Evolutionary conservation across 2,888 invertebrate genomes (phyloP).

Genomic region (Caenorhabditis sp.): DNA sequence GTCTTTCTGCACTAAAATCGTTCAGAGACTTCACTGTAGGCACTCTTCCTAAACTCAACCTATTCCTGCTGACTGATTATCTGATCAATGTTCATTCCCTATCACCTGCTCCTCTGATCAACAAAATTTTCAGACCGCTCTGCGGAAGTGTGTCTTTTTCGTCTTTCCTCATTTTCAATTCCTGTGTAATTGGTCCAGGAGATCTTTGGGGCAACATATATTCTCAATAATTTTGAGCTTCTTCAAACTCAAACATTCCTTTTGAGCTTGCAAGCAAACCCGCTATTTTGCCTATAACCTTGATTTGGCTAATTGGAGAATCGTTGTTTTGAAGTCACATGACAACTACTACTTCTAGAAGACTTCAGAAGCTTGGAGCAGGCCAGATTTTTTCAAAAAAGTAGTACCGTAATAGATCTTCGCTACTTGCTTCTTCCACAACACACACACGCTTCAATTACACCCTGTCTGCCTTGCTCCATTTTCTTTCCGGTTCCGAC

Average conservation of each 20-base stretch:
- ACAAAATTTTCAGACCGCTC: neutral
- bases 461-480: slow-evolving; percentile 22
- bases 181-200: neutral
- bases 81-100: neutral
- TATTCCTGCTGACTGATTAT: neutral
- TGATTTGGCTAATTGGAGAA: slow-evolving; percentile 11
- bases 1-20: no score
- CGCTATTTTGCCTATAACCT: neutral
- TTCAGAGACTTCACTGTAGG: neutral
- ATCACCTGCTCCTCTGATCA: neutral
- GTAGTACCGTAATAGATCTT: slow-evolving; percentile 10
- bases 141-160: neutral
- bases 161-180: neutral
- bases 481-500: slow-evolving; percentile 44
- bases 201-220: slow-evolving; percentile 1
- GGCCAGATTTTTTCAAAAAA: neutral
- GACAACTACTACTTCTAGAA: neutral
- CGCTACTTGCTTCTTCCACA: neutral
- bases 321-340: neutral
- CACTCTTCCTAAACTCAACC: neutral
- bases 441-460: slow-evolving; percentile 30
- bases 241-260: neutral
- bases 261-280: neutral
- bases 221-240: neutral
- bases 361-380: neutral